Evolutionary conservation across 2,113 vertebrate genomes (phyloP).

Genomic region (Galemys pyrenaicus): DNA sequence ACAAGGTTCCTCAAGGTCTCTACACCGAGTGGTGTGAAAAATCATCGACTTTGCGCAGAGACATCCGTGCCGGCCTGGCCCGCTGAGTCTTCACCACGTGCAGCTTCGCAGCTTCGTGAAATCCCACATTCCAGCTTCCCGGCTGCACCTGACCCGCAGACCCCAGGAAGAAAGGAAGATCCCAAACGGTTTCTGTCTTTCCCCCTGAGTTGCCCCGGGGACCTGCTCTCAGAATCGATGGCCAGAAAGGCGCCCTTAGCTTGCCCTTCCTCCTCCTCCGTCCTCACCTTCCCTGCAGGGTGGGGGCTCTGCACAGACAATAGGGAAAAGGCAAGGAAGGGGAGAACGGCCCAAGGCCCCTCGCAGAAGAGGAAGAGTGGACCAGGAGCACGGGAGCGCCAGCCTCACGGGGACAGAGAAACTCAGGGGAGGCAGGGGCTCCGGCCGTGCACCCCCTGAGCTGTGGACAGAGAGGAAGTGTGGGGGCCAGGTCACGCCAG

Average conservation of each 20-base stretch:
- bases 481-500: not conserved
- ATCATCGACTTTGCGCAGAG: not conserved
- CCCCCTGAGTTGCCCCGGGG: not conserved
- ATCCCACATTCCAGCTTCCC: not conserved
- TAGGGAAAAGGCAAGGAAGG: not conserved
- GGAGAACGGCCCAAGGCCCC: too few relatives aligned
- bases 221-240: not conserved
- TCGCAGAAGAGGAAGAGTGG: not conserved
- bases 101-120: not conserved
- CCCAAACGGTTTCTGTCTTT: not conserved
- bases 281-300: not conserved
- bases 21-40: not conserved
- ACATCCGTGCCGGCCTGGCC: not conserved
- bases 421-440: not conserved
- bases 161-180: not conserved
- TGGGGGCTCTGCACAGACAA: not conserved
- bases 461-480: not conserved
- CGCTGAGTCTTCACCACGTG: not conserved
- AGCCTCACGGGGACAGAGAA: not conserved
- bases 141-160: not conserved
- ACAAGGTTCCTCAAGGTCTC: not conserved
- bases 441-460: rapidly evolving
- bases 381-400: rapidly evolving
- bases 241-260: not conserved
- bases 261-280: too few relatives aligned